A percentile compares a stretch with the other conserved stretches of the same genome.
Conservation (phyloP, 2,113 vertebrate genomes). For the Caretta caretta region DNA sequence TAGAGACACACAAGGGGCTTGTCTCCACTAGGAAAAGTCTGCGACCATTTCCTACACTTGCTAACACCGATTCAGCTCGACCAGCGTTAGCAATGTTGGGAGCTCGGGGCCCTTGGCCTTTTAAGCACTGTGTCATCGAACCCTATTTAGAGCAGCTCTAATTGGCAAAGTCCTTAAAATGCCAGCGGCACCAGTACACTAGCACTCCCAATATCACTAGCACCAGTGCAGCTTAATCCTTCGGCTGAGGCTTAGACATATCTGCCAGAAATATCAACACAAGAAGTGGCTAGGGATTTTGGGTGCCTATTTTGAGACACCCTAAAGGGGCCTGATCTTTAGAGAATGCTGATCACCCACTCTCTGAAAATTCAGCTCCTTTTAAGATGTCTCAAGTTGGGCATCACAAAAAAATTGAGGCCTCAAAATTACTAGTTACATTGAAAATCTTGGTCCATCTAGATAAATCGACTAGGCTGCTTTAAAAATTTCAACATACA, state of each 20-base stretch:
- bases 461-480: background rate
- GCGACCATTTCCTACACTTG: background rate
- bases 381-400: fast-evolving
- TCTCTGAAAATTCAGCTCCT: background rate
- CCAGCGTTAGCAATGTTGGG: fast-evolving
- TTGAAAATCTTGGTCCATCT: background rate
- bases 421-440: background rate
- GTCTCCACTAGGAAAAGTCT: fast-evolving
- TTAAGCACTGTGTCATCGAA: fast-evolving
- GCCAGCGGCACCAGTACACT: fast-evolving
- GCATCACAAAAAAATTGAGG: background rate
- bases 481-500: background rate
- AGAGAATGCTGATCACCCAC: too few species aligned
- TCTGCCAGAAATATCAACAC: background rate
- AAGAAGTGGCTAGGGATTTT: background rate
- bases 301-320: background rate
- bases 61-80: fast-evolving
- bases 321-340: background rate
- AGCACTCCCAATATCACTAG: fast-evolving
- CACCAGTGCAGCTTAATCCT: background rate
- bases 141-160: fast-evolving
- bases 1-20: background rate
- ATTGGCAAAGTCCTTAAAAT: background rate
- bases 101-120: background rate
- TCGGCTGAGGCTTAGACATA: background rate